Conservation (phyloP, 2,888 invertebrate genomes). For the Epirrhoe tristata region DNA sequence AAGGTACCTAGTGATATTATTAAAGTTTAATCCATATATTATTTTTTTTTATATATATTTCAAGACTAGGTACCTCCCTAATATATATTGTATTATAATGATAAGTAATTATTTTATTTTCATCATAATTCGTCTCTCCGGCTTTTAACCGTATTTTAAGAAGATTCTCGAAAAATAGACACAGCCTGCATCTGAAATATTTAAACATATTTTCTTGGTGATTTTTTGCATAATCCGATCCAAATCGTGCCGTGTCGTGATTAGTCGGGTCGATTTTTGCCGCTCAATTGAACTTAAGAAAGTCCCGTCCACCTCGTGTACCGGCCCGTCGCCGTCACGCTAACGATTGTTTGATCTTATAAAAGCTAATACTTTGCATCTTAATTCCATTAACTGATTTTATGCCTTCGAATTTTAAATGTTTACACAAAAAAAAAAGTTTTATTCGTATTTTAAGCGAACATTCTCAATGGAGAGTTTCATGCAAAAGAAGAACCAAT, state of each 20-base stretch:
- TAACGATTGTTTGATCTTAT: slow-evolving; percentile 81
- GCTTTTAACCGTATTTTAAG: slow-evolving; percentile 1
- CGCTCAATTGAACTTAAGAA: slow-evolving; percentile 82
- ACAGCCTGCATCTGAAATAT: not conserved
- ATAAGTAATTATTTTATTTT: too few relatives aligned
- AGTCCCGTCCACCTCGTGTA: slow-evolving; percentile 50
- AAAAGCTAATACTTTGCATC: slow-evolving; percentile 53
- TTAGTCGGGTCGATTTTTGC: slow-evolving; percentile 75
- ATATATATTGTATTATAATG: too few relatives aligned
- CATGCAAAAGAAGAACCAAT: slow-evolving; percentile 22
- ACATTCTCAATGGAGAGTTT: slow-evolving; percentile 7
- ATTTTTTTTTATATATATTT: too few relatives aligned
- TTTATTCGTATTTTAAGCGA: slow-evolving; percentile 6
- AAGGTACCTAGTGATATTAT: too few relatives aligned
- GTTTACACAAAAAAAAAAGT: not conserved
- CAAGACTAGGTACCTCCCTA: too few relatives aligned
- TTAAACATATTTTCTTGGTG: slow-evolving; percentile 30
- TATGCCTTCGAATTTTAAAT: not conserved
- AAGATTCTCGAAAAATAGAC: not conserved
- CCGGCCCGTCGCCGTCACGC: slow-evolving; percentile 50
- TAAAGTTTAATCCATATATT: too few relatives aligned
- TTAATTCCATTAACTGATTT: slow-evolving; percentile 29
- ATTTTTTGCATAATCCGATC: slow-evolving; percentile 51
- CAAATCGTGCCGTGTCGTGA: slow-evolving; percentile 63
- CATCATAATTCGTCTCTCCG: too few relatives aligned